These are phyloP conservation scores for Byasa hedistus DNA, from an alignment of 2,888 invertebrate genomes.

Conservation along the genomic window DNA sequence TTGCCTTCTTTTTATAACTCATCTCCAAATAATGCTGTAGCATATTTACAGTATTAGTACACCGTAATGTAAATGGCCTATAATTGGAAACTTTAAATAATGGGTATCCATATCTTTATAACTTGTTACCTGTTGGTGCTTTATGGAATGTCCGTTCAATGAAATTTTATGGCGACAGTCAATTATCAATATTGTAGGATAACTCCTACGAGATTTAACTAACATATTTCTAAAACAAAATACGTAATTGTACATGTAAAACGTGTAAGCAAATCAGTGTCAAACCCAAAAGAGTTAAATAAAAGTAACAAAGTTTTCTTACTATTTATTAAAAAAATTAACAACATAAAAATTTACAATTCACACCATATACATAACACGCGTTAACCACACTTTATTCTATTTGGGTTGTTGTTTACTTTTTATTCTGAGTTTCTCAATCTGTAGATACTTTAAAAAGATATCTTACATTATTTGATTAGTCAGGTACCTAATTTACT, in stretches of 20 bases:
- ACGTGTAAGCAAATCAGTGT: background rate
- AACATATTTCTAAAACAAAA: background rate
- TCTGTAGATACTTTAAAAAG: background rate
- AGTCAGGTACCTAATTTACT: conserved; percentile 27
- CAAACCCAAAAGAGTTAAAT: background rate
- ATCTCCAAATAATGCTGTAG: too few species aligned
- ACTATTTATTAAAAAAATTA: conserved; percentile 31
- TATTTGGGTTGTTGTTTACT: conserved; percentile 5
- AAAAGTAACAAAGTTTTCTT: conserved; percentile 13
- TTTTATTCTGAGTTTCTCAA: background rate
- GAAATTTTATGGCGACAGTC: too few species aligned
- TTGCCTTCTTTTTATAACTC: too few species aligned
- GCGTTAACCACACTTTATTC: conserved; percentile 15
- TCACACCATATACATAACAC: conserved; percentile 29
- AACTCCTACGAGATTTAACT: too few species aligned
- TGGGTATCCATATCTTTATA: too few species aligned
- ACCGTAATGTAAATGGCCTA: too few species aligned
- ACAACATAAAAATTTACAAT: conserved; percentile 22
- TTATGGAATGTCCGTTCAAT: too few species aligned
- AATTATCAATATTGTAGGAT: too few species aligned
- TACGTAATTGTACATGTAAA: background rate
- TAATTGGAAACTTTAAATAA: too few species aligned
- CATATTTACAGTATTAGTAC: too few species aligned
- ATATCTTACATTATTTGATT: conserved; percentile 9
- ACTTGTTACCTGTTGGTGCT: too few species aligned